Evolutionary conservation across 1,140 invertebrate genomes (phyloP).

Genomic region (Brachionus sp.): DNA sequence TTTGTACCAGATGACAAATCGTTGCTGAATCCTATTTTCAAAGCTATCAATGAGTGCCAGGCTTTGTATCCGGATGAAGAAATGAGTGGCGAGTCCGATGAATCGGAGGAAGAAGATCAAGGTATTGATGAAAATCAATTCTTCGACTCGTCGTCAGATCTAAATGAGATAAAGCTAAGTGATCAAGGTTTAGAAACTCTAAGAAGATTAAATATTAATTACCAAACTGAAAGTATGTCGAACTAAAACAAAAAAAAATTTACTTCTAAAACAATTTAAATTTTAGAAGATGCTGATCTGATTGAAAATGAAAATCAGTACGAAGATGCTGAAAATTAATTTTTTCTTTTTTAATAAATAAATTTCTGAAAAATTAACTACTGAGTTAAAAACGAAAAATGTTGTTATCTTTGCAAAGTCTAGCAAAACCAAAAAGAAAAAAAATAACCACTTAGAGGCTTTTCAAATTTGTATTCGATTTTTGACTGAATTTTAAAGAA

Average conservation of each 20-base stretch:
- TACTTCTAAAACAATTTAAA: not conserved
- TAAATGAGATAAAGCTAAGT: not conserved
- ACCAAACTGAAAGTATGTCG: not conserved
- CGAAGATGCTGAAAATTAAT: conserved; percentile 34
- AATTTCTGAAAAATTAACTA: not conserved
- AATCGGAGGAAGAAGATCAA: conserved; percentile 1
- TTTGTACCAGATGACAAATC: conserved; percentile 68
- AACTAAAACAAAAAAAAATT: not conserved
- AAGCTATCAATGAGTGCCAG: conserved; percentile 70
- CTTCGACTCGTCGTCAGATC: not conserved
- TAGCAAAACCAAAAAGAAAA: no score
- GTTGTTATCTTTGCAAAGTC: no score
- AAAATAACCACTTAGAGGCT: no score
- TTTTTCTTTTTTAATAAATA: not conserved
- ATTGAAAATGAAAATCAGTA: conserved; percentile 17
- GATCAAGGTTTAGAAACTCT: not conserved
- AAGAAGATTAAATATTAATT: conserved; percentile 19
- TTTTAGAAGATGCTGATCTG: not conserved
- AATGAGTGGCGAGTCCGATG: not conserved
- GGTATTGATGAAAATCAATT: conserved; percentile 19
- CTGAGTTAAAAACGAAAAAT: no score
- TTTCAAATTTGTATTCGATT: no score
- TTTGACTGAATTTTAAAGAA: no score
- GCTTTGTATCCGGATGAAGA: conserved; percentile 67
- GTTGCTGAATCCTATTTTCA: conserved; percentile 66